phyloP scores from a whole-genome alignment of 2,797 vertebrate species.

The Avahi laniger region DNA sequence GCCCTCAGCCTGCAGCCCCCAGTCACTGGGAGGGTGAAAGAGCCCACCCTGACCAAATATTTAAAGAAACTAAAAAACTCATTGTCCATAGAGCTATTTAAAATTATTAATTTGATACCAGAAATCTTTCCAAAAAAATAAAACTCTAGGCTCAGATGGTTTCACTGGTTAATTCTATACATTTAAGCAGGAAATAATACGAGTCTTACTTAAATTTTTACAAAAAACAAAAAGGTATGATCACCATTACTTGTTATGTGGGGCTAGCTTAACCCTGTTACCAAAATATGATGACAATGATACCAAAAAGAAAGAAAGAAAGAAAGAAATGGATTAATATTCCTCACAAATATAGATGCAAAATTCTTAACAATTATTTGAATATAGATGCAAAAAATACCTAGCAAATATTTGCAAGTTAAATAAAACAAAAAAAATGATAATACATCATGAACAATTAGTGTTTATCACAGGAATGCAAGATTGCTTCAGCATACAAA shows the following conservation, averaged over 20 bases:
- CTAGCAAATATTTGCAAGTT: not conserved
- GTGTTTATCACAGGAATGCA: not conserved
- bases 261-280: not conserved
- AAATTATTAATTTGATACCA: not conserved
- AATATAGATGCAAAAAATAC: not conserved
- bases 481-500: not conserved
- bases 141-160: not conserved
- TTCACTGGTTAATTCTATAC: not conserved
- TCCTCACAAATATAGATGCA: not conserved
- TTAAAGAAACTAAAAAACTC: not conserved
- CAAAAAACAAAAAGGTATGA: not conserved
- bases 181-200: not conserved
- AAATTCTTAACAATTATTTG: not conserved
- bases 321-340: no score
- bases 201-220: not conserved
- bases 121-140: not conserved
- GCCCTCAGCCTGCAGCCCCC: not conserved
- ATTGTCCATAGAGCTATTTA: not conserved
- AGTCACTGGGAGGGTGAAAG: not conserved
- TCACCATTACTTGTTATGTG: not conserved
- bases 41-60: not conserved
- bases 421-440: not conserved
- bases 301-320: not conserved
- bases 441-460: not conserved
- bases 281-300: not conserved